Evolutionary conservation across 2,797 vertebrate species (phyloP).

Genomic region (Hafferia zeledoni): DNA sequence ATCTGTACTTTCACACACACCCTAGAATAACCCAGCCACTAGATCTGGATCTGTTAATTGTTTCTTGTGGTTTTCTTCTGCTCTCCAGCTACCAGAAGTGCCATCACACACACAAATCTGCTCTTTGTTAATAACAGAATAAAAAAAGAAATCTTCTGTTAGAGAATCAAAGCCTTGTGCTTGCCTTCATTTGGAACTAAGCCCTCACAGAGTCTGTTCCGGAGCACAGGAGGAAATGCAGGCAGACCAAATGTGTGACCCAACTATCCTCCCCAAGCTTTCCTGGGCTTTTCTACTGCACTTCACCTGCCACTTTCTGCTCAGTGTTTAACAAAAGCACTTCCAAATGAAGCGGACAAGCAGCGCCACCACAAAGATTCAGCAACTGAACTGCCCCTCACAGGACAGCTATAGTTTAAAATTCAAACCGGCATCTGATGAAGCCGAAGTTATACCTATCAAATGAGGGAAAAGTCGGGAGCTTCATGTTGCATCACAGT

Average conservation of each 20-base stretch:
- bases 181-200: neutral
- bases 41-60: neutral
- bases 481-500: neutral
- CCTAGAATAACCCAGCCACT: neutral
- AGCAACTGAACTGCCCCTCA: neutral
- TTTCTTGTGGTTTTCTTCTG: neutral
- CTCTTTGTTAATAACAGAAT: neutral
- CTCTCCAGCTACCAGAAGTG: neutral
- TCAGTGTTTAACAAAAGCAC: neutral
- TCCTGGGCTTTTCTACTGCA: too few species aligned
- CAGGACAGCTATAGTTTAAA: too few species aligned
- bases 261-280: fast-evolving
- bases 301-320: neutral
- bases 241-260: too few species aligned
- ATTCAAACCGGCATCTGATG: neutral
- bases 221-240: too few species aligned
- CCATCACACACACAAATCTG: neutral
- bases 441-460: neutral
- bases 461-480: neutral
- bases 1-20: neutral
- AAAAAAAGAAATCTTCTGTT: neutral
- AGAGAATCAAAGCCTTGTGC: neutral
- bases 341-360: neutral
- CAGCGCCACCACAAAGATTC: neutral
- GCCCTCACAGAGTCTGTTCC: neutral